phyloP scores from a whole-genome alignment of 2,113 vertebrate species.

The Podilymbus podiceps region DNA sequence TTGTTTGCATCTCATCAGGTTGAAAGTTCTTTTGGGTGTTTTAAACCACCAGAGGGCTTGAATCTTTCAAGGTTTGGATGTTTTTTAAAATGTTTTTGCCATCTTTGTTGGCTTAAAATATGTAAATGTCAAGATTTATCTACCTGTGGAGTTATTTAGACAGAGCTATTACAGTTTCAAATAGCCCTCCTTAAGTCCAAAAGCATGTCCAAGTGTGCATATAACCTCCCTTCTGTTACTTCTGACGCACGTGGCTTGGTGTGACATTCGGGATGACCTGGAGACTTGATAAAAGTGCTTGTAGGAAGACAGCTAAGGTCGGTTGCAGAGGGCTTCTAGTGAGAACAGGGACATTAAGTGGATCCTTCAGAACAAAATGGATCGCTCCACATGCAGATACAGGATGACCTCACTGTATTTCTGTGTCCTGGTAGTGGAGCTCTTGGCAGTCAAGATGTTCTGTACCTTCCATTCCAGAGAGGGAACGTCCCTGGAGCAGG shows the following conservation, averaged over 20 bases:
- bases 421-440: not conserved
- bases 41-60: not conserved
- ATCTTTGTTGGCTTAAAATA: not conserved
- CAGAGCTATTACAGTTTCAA: not conserved
- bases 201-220: not conserved
- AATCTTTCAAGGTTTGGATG: not conserved
- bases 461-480: not conserved
- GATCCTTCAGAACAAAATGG: not conserved
- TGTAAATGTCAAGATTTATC: not conserved
- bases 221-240: not conserved
- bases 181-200: not conserved
- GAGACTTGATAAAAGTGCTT: not conserved
- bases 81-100: not conserved
- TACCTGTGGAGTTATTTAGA: not conserved
- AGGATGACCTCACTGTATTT: not conserved
- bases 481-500: not conserved
- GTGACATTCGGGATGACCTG: not conserved
- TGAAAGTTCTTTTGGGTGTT: not conserved
- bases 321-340: not conserved
- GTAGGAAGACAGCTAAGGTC: not conserved
- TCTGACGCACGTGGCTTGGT: not conserved
- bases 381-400: not conserved
- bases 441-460: not conserved
- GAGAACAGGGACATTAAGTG: not conserved
- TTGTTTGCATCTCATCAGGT: not conserved